These are phyloP conservation scores for Dendronephthya gigantea DNA, from an alignment of 64 coral and sea anemone genomes.

Conservation along the genomic window DNA sequence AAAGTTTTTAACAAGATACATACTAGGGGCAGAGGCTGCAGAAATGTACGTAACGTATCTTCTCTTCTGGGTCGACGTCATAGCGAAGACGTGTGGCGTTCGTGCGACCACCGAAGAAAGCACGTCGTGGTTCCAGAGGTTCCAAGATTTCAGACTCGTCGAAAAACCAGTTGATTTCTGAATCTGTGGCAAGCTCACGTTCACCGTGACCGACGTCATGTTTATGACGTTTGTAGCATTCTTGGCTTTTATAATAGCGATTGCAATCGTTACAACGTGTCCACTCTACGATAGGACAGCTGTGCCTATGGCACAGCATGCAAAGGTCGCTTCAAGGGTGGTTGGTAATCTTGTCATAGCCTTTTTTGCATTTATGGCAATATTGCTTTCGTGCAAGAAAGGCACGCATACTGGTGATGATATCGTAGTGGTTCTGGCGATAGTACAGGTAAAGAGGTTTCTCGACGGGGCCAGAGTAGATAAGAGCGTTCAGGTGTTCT, in stretches of 20 bases:
- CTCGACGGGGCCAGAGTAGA: background rate
- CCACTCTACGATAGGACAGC: background rate
- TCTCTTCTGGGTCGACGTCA: too few species aligned
- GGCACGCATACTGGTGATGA: background rate
- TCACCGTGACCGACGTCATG: background rate
- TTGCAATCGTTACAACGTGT: background rate
- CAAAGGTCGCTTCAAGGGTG: background rate
- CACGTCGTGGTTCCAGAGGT: too few species aligned
- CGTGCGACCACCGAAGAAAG: too few species aligned
- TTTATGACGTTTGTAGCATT: background rate
- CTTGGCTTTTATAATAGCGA: background rate
- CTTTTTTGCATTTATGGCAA: constrained; percentile 1
- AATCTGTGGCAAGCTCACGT: too few species aligned
- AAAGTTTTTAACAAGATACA: too few species aligned
- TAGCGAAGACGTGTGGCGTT: too few species aligned
- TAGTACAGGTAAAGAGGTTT: background rate
- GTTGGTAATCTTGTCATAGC: background rate
- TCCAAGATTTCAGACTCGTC: too few species aligned
- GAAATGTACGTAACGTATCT: too few species aligned
- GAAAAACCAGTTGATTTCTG: too few species aligned
- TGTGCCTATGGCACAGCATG: background rate
- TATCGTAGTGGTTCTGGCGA: background rate
- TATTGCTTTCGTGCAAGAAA: background rate
- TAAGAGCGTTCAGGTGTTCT: too few species aligned
- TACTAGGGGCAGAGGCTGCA: too few species aligned